Evolutionary conservation across 2,888 invertebrate species (phyloP).

Genomic region (Zygothrica quintamaculata): DNA sequence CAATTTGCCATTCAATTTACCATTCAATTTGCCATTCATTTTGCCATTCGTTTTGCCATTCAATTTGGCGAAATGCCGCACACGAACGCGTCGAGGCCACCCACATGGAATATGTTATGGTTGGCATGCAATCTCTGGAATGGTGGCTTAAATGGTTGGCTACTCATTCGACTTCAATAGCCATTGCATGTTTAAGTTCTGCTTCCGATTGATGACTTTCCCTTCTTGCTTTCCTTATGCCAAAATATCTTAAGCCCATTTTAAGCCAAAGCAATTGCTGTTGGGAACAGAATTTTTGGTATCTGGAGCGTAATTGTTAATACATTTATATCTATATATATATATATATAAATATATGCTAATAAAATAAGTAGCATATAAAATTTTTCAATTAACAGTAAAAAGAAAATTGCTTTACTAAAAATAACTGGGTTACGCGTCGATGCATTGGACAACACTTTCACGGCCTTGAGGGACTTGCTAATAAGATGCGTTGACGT

Average conservation of each 20-base stretch:
- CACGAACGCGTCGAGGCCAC: conserved; percentile 60
- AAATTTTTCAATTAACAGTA: conserved; percentile 71
- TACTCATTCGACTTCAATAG: conserved; percentile 1
- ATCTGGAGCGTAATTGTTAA: conserved; percentile 60
- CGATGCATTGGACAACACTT: conserved; percentile 72
- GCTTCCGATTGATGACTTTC: conserved; percentile 60
- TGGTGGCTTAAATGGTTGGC: no score
- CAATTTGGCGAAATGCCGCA: conserved; percentile 65
- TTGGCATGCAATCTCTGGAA: conserved; percentile 35
- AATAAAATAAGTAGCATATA: conserved; percentile 80
- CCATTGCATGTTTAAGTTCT: conserved; percentile 45
- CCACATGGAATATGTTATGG: conserved; percentile 43
- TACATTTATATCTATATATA: no score
- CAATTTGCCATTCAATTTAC: conserved; percentile 76
- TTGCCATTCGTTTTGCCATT: conserved; percentile 82
- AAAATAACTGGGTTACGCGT: conserved; percentile 53
- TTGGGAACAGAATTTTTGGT: conserved; percentile 16
- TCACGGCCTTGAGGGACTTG: conserved; percentile 82
- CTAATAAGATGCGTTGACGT: conserved; percentile 76
- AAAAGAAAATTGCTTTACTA: conserved; percentile 24
- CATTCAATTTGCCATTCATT: conserved; percentile 82
- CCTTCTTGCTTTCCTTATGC: conserved; percentile 56
- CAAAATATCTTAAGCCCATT: conserved; percentile 12
- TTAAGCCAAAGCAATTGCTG: no score
- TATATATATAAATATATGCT: conserved; percentile 51